phyloP scores from a whole-genome alignment of 2,888 invertebrate species.

The Xestia c-nigrum region DNA sequence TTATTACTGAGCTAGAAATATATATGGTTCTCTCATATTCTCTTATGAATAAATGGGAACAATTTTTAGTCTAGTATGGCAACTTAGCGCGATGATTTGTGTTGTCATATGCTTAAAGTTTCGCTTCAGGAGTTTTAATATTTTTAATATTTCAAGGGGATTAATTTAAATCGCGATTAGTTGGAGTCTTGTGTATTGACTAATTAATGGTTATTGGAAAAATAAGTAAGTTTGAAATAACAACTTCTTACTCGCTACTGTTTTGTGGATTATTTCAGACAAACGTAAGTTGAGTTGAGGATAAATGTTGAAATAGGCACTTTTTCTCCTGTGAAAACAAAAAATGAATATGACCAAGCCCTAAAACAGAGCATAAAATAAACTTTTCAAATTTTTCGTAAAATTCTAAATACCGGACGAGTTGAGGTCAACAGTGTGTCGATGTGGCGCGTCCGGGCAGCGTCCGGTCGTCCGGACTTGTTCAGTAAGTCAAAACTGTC shows the following conservation, averaged over 20 bases:
- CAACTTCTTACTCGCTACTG: not conserved
- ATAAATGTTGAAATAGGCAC: not conserved
- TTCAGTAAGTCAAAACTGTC: constrained; percentile 80
- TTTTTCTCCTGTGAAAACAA: not conserved
- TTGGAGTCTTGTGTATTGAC: not conserved
- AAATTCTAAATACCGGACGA: constrained; percentile 34
- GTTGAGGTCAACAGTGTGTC: constrained; percentile 68
- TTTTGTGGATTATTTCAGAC: not conserved
- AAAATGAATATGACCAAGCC: not conserved
- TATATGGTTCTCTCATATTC: constrained; percentile 83
- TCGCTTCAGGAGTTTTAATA: constrained; percentile 56
- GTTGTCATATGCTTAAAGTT: constrained; percentile 65
- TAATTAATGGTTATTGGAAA: not conserved
- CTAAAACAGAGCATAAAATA: not conserved
- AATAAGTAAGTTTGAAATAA: not conserved
- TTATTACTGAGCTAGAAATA: constrained; percentile 85
- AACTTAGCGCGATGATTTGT: constrained; percentile 74
- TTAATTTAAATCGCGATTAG: constrained; percentile 23
- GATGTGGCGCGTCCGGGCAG: constrained; percentile 54
- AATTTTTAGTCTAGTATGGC: constrained; percentile 80
- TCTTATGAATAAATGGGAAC: constrained; percentile 81
- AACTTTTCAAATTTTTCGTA: not conserved
- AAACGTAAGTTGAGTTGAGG: not conserved
- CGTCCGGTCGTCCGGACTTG: constrained; percentile 58
- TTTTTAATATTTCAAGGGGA: constrained; percentile 46